Conservation (phyloP, 2,113 vertebrate genomes). For the Hystrix brachyura region DNA sequence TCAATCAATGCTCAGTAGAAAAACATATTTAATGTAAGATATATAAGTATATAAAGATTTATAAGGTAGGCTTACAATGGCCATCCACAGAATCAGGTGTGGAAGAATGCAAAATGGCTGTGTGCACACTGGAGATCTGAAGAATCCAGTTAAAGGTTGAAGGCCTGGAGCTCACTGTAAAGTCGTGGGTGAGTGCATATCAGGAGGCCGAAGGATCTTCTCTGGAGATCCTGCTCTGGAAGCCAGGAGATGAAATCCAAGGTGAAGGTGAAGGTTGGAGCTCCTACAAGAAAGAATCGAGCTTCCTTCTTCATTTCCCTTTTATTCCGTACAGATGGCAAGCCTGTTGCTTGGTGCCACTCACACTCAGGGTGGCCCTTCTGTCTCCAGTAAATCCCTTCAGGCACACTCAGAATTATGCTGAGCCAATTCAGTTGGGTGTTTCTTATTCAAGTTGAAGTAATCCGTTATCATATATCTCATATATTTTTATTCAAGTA, state of each 20-base stretch:
- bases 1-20: not conserved
- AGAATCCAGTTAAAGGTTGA: not conserved
- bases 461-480: not conserved
- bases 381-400: not conserved
- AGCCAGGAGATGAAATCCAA: not conserved
- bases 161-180: not conserved
- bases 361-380: not conserved
- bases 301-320: not conserved
- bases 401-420: not conserved
- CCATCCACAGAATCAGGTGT: not conserved
- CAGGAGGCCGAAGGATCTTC: not conserved
- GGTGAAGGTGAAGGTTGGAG: not conserved
- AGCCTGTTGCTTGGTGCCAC: not conserved
- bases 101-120: not conserved
- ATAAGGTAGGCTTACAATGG: not conserved
- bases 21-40: not conserved
- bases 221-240: not conserved
- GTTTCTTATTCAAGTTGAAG: not conserved
- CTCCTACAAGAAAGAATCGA: not conserved
- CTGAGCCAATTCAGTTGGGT: not conserved
- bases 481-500: slow-evolving; percentile 31
- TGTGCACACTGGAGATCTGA: not conserved
- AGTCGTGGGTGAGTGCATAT: not conserved
- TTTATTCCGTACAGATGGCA: not conserved
- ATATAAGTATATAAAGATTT: not conserved